Evolutionary conservation across 2,888 invertebrate genomes (phyloP), one percentile per base, ranked within the genome.

Genomic region (Lasioglossum leucozonium): DNA sequence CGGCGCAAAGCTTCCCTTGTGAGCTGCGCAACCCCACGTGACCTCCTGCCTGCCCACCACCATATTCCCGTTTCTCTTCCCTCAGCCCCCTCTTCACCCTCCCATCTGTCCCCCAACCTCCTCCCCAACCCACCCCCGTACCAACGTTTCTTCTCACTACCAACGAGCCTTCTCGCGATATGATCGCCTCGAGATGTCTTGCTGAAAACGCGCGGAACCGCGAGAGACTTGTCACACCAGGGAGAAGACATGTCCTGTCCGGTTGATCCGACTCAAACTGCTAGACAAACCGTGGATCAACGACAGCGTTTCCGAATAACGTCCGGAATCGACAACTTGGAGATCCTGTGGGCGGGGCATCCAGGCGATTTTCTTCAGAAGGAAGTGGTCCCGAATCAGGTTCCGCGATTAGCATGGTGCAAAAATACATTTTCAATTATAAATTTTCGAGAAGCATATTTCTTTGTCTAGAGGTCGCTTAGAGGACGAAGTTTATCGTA

Each of bases 1-100:
- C 93, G 94, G 94, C 94, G 93, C 95, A 95, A 95, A 95, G 95
- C 95, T 95, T 95, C 94, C 94, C 95, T 93, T 92, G 93, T 93
- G 91, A 91, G 91, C 92, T 93, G 92, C 92, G 91, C 92, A 89
- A 81, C 85, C 87, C 84, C 87, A 83, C 87, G 90, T 88, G 89
- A 89, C 89, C 90, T 81, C 84, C 82, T 84, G 81, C 82, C 80
- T 86, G 80, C 83, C 78, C 86, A 72, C 84, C 75, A 79, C 78
- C 82, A 51, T 79, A 81, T 72, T 69, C 72, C 82, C 55, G 82
- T 77, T 73, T 76, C 72, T 65, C 85, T 77, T 73, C 58, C 71
- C 34, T 34, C 34, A 34, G 34, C 34, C 34, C 2, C 34, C n/a
- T n/a, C n/a, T n/a, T n/a, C n/a, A n/a, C n/a, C n/a, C n/a, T n/a